Evolutionary conservation across 2,113 vertebrate genomes (phyloP), one percentile per base, ranked within the genome.

Genomic region (Phylloscopus trochiloides): DNA sequence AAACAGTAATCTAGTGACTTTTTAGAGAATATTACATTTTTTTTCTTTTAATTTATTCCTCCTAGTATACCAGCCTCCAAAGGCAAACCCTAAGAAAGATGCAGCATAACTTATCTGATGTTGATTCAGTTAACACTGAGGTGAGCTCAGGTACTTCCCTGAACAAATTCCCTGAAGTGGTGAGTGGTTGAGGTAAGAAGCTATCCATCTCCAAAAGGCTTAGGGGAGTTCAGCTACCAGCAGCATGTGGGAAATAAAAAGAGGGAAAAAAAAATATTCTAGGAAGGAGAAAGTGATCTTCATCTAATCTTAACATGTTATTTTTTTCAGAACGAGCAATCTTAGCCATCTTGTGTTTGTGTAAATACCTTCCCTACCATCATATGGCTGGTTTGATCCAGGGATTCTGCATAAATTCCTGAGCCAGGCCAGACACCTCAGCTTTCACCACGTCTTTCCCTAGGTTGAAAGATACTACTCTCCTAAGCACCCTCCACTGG

Each of bases 41-140:
- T 81, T 95, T 86, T 18, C n/a, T 79, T 92, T 94, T 73, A 68
- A 58, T 74, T 61, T 90, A 71, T 94, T 86, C 31, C 65, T 86
- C 66, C 34, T 34, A 82, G 6, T 62, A 42, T 68, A 58, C 11
- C 22, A 48, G 40, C 18, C 75, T 95, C 78, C 32, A 76, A 70
- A 82, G 81, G n/a, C 57, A 63, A 71, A 19, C 17, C 32, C 10
- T 76, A 45, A 24, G 57, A 45, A 65, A 92, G 58, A 28, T 0
- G 2, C 36, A 57, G 42, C 1, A 2, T 73, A 85, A 34, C 17
- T 75, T 88, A 34, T 42, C 34, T 87, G 83, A 25, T 63, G 34
- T 43, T 80, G 76, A 50, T 79, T 84, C 43, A 50, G 17, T 38
- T 77, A 59, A 45, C 8, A 7, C 29, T 22, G 25, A 70, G 57